Evolutionary conservation across 2,113 vertebrate genomes (phyloP), one percentile per base, ranked within the genome.

Genomic region (Sapayoa aenigma): DNA sequence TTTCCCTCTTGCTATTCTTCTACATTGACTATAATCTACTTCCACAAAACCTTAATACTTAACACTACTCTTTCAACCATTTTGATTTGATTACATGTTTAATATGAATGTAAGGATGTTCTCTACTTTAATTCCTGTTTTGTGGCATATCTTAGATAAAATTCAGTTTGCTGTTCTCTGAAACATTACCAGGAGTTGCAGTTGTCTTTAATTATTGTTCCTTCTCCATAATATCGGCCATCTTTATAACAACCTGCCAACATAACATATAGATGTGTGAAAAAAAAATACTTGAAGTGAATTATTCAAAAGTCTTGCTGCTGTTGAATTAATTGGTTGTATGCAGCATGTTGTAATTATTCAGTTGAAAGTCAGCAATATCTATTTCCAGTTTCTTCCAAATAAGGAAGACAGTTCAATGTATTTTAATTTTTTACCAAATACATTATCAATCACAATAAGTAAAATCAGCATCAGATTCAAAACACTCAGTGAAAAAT

Each of bases 131-230:
- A 82, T 74, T 85, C 20, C 12, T 82, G 14, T 65, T 85, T 94
- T n/a, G 33, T 60, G 14, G 86, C 17, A 63, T 49, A 84, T 28
- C 24, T 3, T 82, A 94, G 66, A 42, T 67, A 74, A 91, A 90
- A 78, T 79, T 93, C 14, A 74, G 27, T 88, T 95, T 81, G 17
- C 14, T 84, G 15, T 79, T 85, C 52, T 94, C 91, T 95, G 72
- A 92, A 93, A 92, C 76, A 44, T 98, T 98, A 98, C 98, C 98
- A 98, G 76, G 90, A 97, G 88, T 98, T 98, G 97, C 98, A 98
- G 97, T 98, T 98, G 93, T 98, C 98, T 96, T 97, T 98, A 94
- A 97, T 88, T 71, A 93, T 63, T 85, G 90, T 49, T 97, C 96
- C 97, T 97, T 98, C 97, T 98, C 93, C 93, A 16, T 98, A 97